Evolutionary conservation across 2,888 invertebrate genomes (phyloP).

Genomic region (Strigamia maritima): DNA sequence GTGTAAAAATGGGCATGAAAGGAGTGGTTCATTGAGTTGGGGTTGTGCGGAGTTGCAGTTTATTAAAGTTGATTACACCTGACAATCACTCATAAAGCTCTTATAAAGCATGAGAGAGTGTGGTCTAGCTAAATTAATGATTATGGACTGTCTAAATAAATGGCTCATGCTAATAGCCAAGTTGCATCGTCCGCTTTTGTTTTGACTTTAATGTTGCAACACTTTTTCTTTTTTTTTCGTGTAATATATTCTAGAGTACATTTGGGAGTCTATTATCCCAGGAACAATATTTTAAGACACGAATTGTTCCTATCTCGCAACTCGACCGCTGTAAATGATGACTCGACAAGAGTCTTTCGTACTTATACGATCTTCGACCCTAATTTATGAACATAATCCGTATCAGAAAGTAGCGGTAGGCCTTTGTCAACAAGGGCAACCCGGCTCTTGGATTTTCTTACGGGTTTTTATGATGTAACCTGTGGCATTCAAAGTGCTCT

Average conservation of each 20-base stretch:
- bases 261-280: background rate
- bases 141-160: slow-evolving; percentile 27
- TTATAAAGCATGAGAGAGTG: background rate
- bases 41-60: slow-evolving; percentile 8
- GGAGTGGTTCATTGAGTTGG: slow-evolving; percentile 21
- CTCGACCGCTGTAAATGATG: slow-evolving; percentile 17
- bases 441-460: background rate
- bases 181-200: background rate
- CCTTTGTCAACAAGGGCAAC: slow-evolving; percentile 9
- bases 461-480: slow-evolving; percentile 23
- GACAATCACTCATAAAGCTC: slow-evolving; percentile 25
- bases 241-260: too few relatives aligned
- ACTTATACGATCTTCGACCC: background rate
- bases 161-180: slow-evolving; percentile 28
- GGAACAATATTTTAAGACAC: background rate
- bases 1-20: background rate
- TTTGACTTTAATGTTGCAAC: slow-evolving; percentile 7
- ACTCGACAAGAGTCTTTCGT: background rate
- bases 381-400: slow-evolving; percentile 31
- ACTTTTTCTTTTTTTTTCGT: background rate
- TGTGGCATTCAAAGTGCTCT: slow-evolving; percentile 11
- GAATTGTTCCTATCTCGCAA: background rate
- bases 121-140: slow-evolving; percentile 24
- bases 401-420: background rate
- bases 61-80: slow-evolving; percentile 34